A percentile compares a stretch with the other conserved stretches of the same genome.
phyloP scores from a whole-genome alignment of 1,140 invertebrate genomes.

The Aricia agestis region DNA sequence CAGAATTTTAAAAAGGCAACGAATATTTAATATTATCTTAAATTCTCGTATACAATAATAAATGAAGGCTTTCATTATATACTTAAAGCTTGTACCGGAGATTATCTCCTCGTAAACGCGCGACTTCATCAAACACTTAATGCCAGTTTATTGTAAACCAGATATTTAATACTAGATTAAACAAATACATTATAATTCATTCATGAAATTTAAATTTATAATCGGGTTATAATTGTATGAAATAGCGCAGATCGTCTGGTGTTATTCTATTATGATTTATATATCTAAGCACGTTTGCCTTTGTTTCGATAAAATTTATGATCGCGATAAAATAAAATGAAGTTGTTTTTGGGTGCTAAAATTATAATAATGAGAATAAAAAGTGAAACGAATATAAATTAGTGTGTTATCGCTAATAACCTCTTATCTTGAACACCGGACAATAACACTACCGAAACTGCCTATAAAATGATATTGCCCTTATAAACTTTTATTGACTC shows the following conservation, averaged over 20 bases:
- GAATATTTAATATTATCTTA: too few relatives aligned
- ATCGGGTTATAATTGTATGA: not conserved
- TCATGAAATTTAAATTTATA: not conserved
- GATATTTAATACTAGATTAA: not conserved
- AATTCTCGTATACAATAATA: not conserved
- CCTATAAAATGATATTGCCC: conserved; percentile 1
- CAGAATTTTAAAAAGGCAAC: too few relatives aligned
- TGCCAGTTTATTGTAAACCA: not conserved
- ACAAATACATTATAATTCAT: conserved; percentile 1
- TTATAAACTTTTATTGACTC: not conserved
- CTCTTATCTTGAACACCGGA: not conserved
- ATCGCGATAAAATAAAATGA: not conserved
- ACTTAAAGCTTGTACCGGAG: not conserved
- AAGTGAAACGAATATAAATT: not conserved
- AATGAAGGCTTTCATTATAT: too few relatives aligned
- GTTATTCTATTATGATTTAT: not conserved
- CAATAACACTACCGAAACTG: not conserved
- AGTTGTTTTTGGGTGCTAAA: not conserved
- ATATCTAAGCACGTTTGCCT: not conserved
- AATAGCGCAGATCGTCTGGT: not conserved
- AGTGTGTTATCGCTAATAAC: not conserved
- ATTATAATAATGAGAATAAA: conserved; percentile 1
- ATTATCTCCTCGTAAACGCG: not conserved
- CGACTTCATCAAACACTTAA: not conserved
- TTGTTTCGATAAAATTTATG: not conserved